phyloP scores from a whole-genome alignment of 2,797 vertebrate genomes.

The Mormyrops attenuatus region DNA sequence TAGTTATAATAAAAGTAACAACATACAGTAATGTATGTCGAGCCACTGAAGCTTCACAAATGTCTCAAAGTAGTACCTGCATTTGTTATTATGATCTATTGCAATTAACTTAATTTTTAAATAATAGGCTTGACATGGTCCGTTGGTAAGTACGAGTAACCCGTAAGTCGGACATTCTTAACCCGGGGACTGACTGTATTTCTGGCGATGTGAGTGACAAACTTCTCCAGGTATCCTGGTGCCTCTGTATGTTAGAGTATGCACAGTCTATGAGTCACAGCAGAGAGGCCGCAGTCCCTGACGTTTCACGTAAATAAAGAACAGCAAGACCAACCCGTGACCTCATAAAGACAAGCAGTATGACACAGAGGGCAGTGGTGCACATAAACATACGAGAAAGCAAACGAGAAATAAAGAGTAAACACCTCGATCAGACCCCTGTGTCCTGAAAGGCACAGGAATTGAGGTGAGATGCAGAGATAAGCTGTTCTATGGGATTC shows the following conservation, averaged over 20 bases:
- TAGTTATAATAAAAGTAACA: not conserved
- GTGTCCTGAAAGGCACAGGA: not conserved
- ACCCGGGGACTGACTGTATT: not conserved
- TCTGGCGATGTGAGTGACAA: not conserved
- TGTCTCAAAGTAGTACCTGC: not conserved
- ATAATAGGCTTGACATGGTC: not conserved
- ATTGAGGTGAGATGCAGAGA: not conserved
- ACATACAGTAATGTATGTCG: not conserved
- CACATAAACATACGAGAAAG: slow-evolving; percentile 24
- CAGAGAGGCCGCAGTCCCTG: not conserved
- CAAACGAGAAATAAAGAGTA: not conserved
- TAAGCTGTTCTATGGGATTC: not conserved
- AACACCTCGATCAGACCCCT: not conserved
- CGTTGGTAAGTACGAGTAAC: not conserved
- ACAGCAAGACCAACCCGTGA: not conserved
- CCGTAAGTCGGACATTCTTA: not conserved
- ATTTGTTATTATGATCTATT: not conserved
- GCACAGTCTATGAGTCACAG: not conserved
- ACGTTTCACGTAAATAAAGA: not conserved
- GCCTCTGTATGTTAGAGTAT: not conserved
- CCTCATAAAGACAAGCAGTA: not conserved
- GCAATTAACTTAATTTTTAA: not conserved
- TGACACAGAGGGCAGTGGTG: not conserved
- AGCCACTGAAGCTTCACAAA: not conserved
- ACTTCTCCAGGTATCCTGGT: not conserved